Evolutionary conservation across 2,113 vertebrate species (phyloP), one percentile per base, ranked within the genome.

Genomic region (Pontoporia blainvillei): DNA sequence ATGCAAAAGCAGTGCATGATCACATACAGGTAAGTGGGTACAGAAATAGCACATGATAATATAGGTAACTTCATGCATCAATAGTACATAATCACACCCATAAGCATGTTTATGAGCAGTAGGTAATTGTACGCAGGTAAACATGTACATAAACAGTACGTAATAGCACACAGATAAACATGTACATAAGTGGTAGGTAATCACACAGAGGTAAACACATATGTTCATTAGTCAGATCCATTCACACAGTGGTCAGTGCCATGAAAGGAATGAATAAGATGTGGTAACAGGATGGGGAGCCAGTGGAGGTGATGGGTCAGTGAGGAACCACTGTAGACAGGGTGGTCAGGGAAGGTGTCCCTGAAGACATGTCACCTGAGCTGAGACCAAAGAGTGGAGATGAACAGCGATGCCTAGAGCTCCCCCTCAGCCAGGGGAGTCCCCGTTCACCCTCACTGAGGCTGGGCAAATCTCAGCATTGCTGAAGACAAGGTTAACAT

Each of bases 401-500:
- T 12, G 5, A n/a, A 29, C 5, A 15, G 18, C 9, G 4, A 4
- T 10, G 59, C 10, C 4, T 3, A 27, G 23, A 8, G 12, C 14
- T 3, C 2, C n/a, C 15, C 8, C 13, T 44, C 1, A 27, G 34
- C 29, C 7, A 21, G 41, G 13, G 61, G 34, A 86, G 15, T 27
- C n/a, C 18, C 1, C 12, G 10, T 61, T 15, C 5, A 36, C 39
- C 18, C 4, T n/a, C 61, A 27, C 10, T 18, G 73, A 15, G 41
- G 5, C 44, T 66, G 44, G 59, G 46, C 3, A 21, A 10, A 44
- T 5, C 8, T 14, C 0, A 4, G 25, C 3, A 1, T 17, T 29
- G 1, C 25, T 9, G 6, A 64, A 27, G 20, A n/a, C 3, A 17
- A 10, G 2, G 14, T 18, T 59, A 23, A 6, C 0, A 0, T 13